Conservation (phyloP, 2,797 vertebrate species). For the Sparus aurata region DNA sequence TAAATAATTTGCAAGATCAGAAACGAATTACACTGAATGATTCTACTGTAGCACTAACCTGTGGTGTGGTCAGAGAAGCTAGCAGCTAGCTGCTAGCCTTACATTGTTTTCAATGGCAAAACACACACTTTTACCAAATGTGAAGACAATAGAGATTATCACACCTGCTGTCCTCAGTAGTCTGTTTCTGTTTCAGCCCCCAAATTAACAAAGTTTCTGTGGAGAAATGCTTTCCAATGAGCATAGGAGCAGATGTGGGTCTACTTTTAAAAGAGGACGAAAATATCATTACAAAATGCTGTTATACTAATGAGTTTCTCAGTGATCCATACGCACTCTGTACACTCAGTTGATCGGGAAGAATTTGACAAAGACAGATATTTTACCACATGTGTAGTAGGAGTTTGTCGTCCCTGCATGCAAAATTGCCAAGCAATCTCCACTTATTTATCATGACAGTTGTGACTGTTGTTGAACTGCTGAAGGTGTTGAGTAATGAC, state of each 20-base stretch:
- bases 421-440: not conserved
- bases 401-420: not conserved
- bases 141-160: not conserved
- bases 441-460: not conserved
- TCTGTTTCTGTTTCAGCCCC: not conserved
- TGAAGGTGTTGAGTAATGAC: not conserved
- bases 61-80: too few species aligned
- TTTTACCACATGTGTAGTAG: conserved; percentile 1
- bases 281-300: conserved; percentile 5
- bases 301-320: not conserved
- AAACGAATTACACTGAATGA: too few species aligned
- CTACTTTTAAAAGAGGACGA: not conserved
- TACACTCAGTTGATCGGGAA: not conserved
- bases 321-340: not conserved
- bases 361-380: not conserved
- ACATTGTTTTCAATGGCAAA: too few species aligned
- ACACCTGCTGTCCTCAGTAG: too few species aligned
- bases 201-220: not conserved
- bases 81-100: too few species aligned
- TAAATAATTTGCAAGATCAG: too few species aligned
- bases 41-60: too few species aligned
- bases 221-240: not conserved
- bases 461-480: not conserved
- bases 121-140: too few species aligned
- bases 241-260: conserved; percentile 5